Base-by-base conservation (phyloP, 2,888 invertebrate species). In the Drosophila emarginata region DNA sequence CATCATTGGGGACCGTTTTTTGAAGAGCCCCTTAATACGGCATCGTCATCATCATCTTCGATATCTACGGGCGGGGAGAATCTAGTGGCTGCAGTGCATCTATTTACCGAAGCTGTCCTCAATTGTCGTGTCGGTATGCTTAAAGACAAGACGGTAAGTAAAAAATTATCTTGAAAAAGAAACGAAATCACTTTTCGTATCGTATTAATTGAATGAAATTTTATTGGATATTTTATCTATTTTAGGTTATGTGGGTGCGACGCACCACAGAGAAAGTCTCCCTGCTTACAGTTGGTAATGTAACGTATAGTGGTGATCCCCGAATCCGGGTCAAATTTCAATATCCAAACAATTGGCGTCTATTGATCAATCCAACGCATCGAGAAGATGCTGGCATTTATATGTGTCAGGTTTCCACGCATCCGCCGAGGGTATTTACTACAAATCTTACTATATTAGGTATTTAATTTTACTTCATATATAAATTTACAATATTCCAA, bases 371-470 rank as follows among this genome's bases (percentile, higher is more conserved):
- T 89, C 94, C 95, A 62, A 95, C 95, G 39, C 94, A 94, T 85
- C 93, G 93, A 71, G 93, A 94, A 32, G 96, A 96, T 88, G 94
- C 94, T 52, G 96, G 96, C 21, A 92, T 94, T 64, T 96, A 96
- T 89, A 95, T 96, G 93, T 96, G 96, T 92, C 96, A 96, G 94
- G 95, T 96, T 89, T 96, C 96, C 64, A 96, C 96, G 52, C 95
- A 96, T 92, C 96, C 96, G 21, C 95, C 96, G 23, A 94, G 95
- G 80, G 95, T 95, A 78, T 94, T 96, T 88, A 94, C 95, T 87
- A 94, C 95, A 70, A 95, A 96, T 89, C 93, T 96, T 78, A 95
- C 95, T 77, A 94, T 96, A 80, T 92, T 95, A 89, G 95, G 96
- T n/a, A n/a, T n/a, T n/a, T n/a, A n/a, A n/a, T n/a, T n/a, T n/a